phyloP scores from a whole-genome alignment of 2,797 vertebrate genomes.

The Cryptoprocta ferox region DNA sequence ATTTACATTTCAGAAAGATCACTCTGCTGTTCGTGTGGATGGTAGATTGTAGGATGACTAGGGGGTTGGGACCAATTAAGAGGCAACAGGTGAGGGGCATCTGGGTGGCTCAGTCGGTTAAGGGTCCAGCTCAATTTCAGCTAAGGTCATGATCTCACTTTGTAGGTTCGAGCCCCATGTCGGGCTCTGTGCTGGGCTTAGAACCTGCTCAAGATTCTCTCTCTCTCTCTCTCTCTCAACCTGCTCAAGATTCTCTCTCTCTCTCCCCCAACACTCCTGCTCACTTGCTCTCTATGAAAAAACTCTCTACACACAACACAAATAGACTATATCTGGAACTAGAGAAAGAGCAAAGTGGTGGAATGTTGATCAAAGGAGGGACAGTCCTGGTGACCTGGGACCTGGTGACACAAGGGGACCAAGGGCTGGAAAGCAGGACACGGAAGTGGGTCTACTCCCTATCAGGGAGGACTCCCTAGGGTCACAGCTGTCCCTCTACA shows the following conservation, averaged over 20 bases:
- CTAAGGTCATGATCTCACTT: no score
- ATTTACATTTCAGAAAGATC: neutral
- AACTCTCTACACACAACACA: neutral
- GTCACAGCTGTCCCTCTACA: neutral
- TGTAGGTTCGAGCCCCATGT: no score
- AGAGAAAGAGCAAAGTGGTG: neutral
- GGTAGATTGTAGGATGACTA: neutral
- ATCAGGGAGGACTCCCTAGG: neutral
- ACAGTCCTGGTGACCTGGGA: neutral
- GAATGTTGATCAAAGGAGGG: neutral
- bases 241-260: no score
- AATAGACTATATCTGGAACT: neutral
- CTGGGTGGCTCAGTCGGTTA: no score
- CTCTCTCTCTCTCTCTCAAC: no score
- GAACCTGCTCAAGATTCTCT: no score
- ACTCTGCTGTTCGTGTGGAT: neutral
- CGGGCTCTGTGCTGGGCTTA: no score
- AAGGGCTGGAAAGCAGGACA: neutral
- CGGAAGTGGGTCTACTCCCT: accelerated
- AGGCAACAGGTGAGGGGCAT: no score
- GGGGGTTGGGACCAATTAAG: neutral
- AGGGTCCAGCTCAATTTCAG: no score
- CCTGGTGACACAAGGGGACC: neutral
- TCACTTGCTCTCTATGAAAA: no score
- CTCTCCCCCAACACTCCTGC: no score